Base-by-base conservation (phyloP, 2,888 invertebrate genomes). In the Apantesis nais region DNA sequence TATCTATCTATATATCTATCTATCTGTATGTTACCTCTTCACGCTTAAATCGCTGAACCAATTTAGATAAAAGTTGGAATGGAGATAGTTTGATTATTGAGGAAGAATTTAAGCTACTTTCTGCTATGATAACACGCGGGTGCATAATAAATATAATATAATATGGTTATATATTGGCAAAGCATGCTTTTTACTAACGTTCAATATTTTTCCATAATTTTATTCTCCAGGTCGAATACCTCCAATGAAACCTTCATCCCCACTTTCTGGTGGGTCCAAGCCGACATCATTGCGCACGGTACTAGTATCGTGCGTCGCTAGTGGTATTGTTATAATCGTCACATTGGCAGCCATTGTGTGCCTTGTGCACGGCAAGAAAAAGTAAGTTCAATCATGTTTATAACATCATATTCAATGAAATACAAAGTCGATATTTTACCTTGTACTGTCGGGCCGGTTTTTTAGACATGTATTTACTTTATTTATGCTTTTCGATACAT, bases 341-440 rank as follows among this genome's bases (percentile, higher is more conserved):
- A 92, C 94, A 0, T 78, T 93, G 0, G 93, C 92, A 0, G 93
- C 92, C 25, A 86, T 92, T 66, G 80, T 92, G 31, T 93, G 94
- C 68, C 82, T 93, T 5, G 79, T 94, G 61, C 92, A 93, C 62
- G 93, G 93, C n/a, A 93, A 93, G 81, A 88, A 91, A 68, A 93
- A 90, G 94, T 94, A 70, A 84, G 88, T 78, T 52, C 22, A 22
- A 22, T 48, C 19, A 8, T 48, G 19, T 48, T 48, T 7, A 44
- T 22, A 44, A 16, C 2, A 16, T 44, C 19, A 16, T 41, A 44
- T 44, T 44, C 19, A 5, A 19, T 39, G 8, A 39, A 39, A 39
- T 39, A 39, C 39, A 39, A 39, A 39, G 39, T 1, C 11, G 39
- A 39, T 11, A 39, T 39, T 39, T 39, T 39, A 8, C 39, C 39